Percentiles rank a stretch among this genome's conserved stretches.
Evolutionary conservation across 2,797 vertebrate genomes (phyloP).

Genomic region (Acipenser ruthenus): DNA sequence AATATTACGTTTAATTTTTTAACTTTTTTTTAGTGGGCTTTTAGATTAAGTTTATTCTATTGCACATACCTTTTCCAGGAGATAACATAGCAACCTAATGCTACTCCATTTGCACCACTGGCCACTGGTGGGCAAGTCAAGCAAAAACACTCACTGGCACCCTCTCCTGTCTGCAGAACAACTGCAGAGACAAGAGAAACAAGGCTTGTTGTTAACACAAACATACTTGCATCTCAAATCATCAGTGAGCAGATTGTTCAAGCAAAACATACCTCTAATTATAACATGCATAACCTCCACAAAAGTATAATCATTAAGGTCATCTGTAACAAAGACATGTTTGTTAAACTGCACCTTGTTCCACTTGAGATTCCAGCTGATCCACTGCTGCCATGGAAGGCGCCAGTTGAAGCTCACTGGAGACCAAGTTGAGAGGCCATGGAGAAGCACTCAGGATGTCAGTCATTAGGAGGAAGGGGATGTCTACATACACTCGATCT

Average conservation of each 20-base stretch:
- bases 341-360: conserved; percentile 53
- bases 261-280: background rate
- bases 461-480: conserved; percentile 68
- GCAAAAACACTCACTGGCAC: conserved; percentile 90
- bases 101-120: conserved; percentile 64
- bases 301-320: background rate
- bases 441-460: conserved; percentile 56
- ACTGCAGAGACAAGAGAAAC: conserved; percentile 55
- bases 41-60: background rate
- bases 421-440: conserved; percentile 67
- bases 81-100: conserved; percentile 80
- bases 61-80: conserved; percentile 77
- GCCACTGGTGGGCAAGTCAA: conserved; percentile 71
- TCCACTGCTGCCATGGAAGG: conserved; percentile 63
- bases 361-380: conserved; percentile 70
- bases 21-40: too few species aligned
- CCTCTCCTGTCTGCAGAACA: conserved; percentile 84
- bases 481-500: conserved; percentile 60
- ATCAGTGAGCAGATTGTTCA: background rate
- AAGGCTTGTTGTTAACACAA: conserved; percentile 46
- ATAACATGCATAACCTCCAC: background rate
- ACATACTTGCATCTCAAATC: background rate
- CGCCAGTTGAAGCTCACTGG: conserved; percentile 72
- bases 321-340: background rate
- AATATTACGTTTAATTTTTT: too few species aligned